A percentile compares a stretch with the other conserved stretches of the same genome.
Evolutionary conservation across 2,797 vertebrate species (phyloP).

Genomic region (Xiphorhynchus erythropygius): DNA sequence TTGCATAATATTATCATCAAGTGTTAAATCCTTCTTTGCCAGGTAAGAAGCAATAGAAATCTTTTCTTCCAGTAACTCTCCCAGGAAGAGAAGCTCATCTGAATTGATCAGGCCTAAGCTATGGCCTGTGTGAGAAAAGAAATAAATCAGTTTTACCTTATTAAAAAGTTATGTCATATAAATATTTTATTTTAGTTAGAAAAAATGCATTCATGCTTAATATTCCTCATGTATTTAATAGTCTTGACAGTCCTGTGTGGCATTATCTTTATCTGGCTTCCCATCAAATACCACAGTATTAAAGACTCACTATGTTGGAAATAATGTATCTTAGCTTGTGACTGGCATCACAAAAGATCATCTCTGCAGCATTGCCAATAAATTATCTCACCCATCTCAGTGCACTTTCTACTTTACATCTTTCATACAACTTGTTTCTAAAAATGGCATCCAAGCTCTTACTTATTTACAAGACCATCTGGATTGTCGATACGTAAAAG

Average conservation of each 20-base stretch:
- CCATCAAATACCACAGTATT: neutral
- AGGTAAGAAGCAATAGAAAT: slow-evolving; percentile 1
- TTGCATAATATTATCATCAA: slow-evolving; percentile 10
- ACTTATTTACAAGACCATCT: slow-evolving; percentile 47
- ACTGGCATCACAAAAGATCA: neutral
- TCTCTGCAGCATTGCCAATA: neutral
- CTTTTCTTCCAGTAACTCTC: neutral
- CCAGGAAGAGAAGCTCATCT: neutral
- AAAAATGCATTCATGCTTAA: slow-evolving; percentile 28
- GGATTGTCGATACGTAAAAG: neutral
- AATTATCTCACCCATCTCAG: neutral
- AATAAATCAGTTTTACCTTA: slow-evolving; percentile 24
- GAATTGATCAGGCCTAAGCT: neutral
- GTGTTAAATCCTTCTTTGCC: slow-evolving; percentile 42
- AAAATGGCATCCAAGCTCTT: slow-evolving; percentile 3
- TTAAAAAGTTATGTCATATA: neutral
- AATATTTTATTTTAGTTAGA: slow-evolving; percentile 43
- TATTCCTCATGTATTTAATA: slow-evolving; percentile 28
- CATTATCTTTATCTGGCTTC: neutral
- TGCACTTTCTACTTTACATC: neutral
- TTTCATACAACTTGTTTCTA: slow-evolving; percentile 17
- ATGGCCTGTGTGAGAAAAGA: neutral
- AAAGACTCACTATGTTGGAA: neutral
- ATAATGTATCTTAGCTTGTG: slow-evolving; percentile 4
- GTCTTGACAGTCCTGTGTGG: neutral